Evolutionary conservation across 2,888 invertebrate species (phyloP).

Genomic region (Aspidiotus rigidus): DNA sequence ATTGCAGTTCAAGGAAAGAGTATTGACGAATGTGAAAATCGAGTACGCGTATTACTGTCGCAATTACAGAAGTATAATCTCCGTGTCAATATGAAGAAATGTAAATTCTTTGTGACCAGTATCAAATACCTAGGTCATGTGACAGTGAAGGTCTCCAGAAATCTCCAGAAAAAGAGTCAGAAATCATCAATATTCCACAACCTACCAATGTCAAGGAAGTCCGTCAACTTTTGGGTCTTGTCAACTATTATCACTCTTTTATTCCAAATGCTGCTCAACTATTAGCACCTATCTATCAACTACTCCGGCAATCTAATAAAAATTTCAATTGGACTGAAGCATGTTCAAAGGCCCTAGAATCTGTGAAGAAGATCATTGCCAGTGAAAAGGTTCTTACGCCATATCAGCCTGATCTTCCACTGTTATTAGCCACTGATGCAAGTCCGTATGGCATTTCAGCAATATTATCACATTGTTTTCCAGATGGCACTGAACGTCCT

Average conservation of each 20-base stretch:
- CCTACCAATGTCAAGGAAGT: conserved; percentile 39
- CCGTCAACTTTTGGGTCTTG: conserved; percentile 40
- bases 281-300: conserved; percentile 39
- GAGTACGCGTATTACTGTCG: conserved; percentile 21
- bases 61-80: conserved; percentile 34
- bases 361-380: conserved; percentile 6
- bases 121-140: conserved; percentile 37
- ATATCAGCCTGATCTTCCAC: conserved; percentile 3
- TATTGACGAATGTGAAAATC: conserved; percentile 27
- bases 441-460: conserved; percentile 37
- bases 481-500: conserved; percentile 34
- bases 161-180: conserved; percentile 34
- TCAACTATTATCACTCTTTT: conserved; percentile 42
- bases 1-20: conserved; percentile 38
- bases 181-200: conserved; percentile 36
- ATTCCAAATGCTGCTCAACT: conserved; percentile 39
- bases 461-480: conserved; percentile 28
- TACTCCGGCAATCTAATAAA: conserved; percentile 36
- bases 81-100: conserved; percentile 36
- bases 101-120: conserved; percentile 36
- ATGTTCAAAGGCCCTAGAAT: conserved; percentile 30
- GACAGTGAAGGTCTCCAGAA: conserved; percentile 34
- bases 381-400: conserved; percentile 15
- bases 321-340: conserved; percentile 35
- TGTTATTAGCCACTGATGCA: conserved; percentile 27